These are phyloP conservation scores for Temnopleurus reevesii DNA, from an alignment of 53 echinoderm and acorn worm species.

Conservation along the genomic window DNA sequence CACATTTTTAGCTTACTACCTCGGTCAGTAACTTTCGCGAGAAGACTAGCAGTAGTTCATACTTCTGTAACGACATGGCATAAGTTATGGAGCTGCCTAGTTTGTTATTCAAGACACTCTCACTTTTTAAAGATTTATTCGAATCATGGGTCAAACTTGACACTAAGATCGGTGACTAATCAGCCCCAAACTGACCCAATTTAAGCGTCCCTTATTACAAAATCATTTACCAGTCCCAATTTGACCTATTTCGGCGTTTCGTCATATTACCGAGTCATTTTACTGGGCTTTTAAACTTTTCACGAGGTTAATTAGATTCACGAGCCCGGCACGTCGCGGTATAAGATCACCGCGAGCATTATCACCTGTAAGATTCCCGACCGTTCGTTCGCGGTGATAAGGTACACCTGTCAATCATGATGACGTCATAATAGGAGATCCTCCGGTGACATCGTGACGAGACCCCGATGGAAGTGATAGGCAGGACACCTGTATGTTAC, in stretches of 20 bases:
- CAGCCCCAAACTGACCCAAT: conserved; percentile 10
- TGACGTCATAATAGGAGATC: conserved; percentile 8
- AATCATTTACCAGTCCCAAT: conserved; percentile 12
- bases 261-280: conserved; percentile 13
- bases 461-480: too few species aligned
- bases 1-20: too few species aligned
- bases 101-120: background rate
- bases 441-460: background rate
- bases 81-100: background rate
- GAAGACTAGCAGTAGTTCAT: too few species aligned
- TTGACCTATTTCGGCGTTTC: background rate
- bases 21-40: too few species aligned
- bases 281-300: background rate
- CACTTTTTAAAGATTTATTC: background rate
- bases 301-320: background rate
- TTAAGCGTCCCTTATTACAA: background rate
- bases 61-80: too few species aligned
- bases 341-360: background rate
- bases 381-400: background rate
- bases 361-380: background rate
- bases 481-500: too few species aligned
- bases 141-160: background rate
- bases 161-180: conserved; percentile 19
- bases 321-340: background rate
- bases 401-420: conserved; percentile 10